These are phyloP conservation scores for Cassiopea xamachana DNA, from an alignment of 30 jellyfish, hydroid and myxozoan species.

Conservation along the genomic window DNA sequence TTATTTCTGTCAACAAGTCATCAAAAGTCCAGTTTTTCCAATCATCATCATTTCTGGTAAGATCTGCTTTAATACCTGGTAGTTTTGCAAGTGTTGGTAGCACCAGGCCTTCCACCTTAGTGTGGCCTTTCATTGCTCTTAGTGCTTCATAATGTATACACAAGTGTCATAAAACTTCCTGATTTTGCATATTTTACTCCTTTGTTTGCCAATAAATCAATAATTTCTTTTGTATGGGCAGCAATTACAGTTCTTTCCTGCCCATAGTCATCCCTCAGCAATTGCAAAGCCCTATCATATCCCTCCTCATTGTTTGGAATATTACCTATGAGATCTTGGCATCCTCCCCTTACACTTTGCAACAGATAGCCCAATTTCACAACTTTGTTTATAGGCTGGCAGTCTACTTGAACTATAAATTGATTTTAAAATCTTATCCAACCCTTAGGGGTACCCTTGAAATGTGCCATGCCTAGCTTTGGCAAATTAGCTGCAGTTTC, in stretches of 20 bases:
- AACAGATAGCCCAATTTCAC: slow-evolving; percentile 40
- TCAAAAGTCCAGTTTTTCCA: not conserved
- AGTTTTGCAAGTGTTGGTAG: not conserved
- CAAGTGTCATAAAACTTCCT: slow-evolving; percentile 41
- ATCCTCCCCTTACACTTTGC: slow-evolving; percentile 29
- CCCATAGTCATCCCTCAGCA: slow-evolving; percentile 48
- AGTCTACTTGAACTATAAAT: slow-evolving; percentile 41
- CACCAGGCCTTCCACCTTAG: not conserved
- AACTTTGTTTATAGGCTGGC: slow-evolving; percentile 46
- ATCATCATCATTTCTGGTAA: not conserved
- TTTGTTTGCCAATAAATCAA: slow-evolving; percentile 3
- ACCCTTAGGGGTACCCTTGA: slow-evolving; percentile 59
- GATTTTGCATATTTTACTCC: slow-evolving; percentile 25
- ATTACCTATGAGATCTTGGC: slow-evolving; percentile 51
- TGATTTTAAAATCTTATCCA: slow-evolving; percentile 38
- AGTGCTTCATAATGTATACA: slow-evolving; percentile 44
- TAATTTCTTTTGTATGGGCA: slow-evolving; percentile 49
- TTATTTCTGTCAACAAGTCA: not conserved
- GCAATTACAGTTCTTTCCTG: slow-evolving; percentile 52
- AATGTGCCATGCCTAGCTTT: slow-evolving; percentile 46
- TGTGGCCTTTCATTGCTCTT: slow-evolving; percentile 39
- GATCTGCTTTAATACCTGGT: not conserved
- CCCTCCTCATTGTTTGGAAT: slow-evolving; percentile 49
- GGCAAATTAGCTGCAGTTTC: slow-evolving; percentile 7
- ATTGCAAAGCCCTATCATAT: slow-evolving; percentile 50